Conservation (phyloP, 2,888 invertebrate species). For the Netelia inedita region DNA sequence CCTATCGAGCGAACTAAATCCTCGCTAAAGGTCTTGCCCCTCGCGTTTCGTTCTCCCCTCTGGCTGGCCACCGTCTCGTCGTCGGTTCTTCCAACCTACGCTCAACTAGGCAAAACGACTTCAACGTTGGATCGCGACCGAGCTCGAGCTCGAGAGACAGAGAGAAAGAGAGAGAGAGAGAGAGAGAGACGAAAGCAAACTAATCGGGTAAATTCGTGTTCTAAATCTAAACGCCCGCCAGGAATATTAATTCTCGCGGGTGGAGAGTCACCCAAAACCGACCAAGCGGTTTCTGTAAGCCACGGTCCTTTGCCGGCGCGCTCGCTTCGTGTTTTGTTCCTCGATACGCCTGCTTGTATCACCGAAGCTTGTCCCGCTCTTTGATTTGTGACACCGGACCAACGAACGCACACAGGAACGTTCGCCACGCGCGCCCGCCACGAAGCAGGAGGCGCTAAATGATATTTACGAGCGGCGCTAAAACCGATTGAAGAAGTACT, state of each 20-base stretch:
- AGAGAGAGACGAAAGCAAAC: slow-evolving; percentile 76
- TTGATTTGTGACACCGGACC: slow-evolving; percentile 80
- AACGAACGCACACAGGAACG: slow-evolving; percentile 11
- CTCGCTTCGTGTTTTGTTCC: slow-evolving; percentile 62
- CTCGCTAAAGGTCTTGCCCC: slow-evolving; percentile 60
- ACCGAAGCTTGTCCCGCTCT: slow-evolving; percentile 72
- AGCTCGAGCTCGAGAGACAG: not conserved
- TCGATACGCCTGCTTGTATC: slow-evolving; percentile 65
- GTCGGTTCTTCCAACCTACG: slow-evolving; percentile 44
- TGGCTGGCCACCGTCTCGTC: slow-evolving; percentile 43
- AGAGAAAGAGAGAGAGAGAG: slow-evolving; percentile 37
- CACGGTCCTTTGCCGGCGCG: slow-evolving; percentile 23
- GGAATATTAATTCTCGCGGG: slow-evolving; percentile 83
- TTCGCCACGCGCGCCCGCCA: slow-evolving; percentile 69
- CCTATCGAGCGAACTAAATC: slow-evolving; percentile 75
- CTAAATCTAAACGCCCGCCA: slow-evolving; percentile 84
- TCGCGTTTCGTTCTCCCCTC: slow-evolving; percentile 36
- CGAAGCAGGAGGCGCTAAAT: slow-evolving; percentile 76
- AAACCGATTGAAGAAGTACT: slow-evolving; percentile 74
- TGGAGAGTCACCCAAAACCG: slow-evolving; percentile 36
- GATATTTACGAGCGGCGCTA: slow-evolving; percentile 81
- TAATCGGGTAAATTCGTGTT: slow-evolving; percentile 85
- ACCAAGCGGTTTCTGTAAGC: too few species aligned
- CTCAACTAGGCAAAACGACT: slow-evolving; percentile 65
- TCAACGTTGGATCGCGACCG: slow-evolving; percentile 51